A percentile compares a stretch with the other conserved stretches of the same genome.
These are phyloP conservation scores for Gastracanthus pulcherrimus DNA, from an alignment of 2,888 invertebrate genomes.

Conservation along the genomic window DNA sequence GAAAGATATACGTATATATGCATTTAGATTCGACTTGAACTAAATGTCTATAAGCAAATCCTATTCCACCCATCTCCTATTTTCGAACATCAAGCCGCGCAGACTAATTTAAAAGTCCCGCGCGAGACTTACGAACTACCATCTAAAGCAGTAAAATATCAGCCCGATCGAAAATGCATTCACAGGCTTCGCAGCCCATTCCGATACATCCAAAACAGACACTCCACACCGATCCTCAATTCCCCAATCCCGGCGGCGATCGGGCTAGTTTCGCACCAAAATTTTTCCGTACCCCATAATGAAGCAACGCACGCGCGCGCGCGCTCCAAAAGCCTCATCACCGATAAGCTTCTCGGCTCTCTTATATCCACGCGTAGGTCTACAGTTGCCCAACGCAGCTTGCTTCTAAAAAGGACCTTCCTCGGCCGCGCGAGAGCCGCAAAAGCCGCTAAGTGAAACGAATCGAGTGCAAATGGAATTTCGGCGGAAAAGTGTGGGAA, in stretches of 20 bases:
- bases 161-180: background rate
- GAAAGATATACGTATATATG: too few species aligned
- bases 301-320: slow-evolving; percentile 1
- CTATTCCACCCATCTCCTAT: too few species aligned
- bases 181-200: too few species aligned
- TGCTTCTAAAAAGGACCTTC: background rate
- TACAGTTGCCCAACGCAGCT: background rate
- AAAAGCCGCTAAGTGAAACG: slow-evolving; percentile 45
- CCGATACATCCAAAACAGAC: too few species aligned
- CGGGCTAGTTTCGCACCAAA: background rate
- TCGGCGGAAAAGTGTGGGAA: slow-evolving; percentile 49
- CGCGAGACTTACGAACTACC: background rate
- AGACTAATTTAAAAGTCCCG: background rate
- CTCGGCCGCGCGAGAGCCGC: background rate
- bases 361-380: background rate
- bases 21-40: too few species aligned
- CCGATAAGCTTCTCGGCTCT: too few species aligned
- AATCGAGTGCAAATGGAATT: slow-evolving; percentile 47
- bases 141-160: background rate
- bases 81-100: too few species aligned
- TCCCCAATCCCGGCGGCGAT: too few species aligned
- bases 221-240: too few species aligned
- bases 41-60: too few species aligned
- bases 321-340: background rate
- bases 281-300: background rate